Evolutionary conservation across 2,888 invertebrate species (phyloP).

Genomic region (Tridacna gigas): DNA sequence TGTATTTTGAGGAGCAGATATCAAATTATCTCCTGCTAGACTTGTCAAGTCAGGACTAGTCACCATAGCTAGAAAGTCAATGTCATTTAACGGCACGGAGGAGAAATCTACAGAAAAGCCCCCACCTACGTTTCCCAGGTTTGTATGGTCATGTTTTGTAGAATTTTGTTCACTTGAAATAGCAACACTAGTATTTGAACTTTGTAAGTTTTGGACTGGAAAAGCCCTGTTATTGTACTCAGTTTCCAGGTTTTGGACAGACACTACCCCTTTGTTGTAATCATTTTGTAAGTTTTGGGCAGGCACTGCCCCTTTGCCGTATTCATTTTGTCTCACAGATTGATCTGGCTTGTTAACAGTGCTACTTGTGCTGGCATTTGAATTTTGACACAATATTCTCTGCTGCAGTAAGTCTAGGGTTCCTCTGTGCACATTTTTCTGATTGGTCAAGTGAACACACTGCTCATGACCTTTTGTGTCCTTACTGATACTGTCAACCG

Average conservation of each 20-base stretch:
- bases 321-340: not conserved
- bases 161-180: not conserved
- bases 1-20: constrained; percentile 12
- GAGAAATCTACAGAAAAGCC: constrained; percentile 60
- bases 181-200: not conserved
- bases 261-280: not conserved
- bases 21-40: constrained; percentile 4
- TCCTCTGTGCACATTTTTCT: constrained; percentile 49
- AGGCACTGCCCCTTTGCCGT: not conserved
- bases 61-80: constrained; percentile 59
- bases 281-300: not conserved
- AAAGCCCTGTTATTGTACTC: not conserved
- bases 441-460: not conserved
- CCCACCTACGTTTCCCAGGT: not conserved
- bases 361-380: constrained; percentile 4
- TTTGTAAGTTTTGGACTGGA: not conserved
- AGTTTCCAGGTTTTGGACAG: not conserved
- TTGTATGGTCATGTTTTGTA: not conserved
- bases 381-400: constrained; percentile 40
- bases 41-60: constrained; percentile 46
- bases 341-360: constrained; percentile 8
- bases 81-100: constrained; percentile 48
- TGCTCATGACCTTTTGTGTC: not conserved
- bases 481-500: not conserved
- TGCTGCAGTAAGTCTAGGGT: constrained; percentile 53